Evolutionary conservation across 2,797 vertebrate genomes (phyloP), one percentile per base, ranked within the genome.

Genomic region (Acipenser oxyrinchus): DNA sequence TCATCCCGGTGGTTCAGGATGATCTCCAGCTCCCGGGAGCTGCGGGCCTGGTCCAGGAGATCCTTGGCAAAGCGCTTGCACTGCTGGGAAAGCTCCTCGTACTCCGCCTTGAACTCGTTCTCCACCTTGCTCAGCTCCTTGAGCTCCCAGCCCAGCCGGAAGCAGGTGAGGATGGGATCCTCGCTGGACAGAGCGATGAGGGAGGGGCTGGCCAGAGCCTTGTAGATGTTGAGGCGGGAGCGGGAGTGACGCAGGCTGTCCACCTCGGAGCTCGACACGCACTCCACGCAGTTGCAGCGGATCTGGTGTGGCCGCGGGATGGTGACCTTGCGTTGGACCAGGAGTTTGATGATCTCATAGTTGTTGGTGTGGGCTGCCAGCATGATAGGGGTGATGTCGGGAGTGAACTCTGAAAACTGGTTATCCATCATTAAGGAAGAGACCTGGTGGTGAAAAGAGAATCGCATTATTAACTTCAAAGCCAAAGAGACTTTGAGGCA

Each of bases 301-400:
- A 98, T 94, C 85, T 96, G 93, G 82, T 98, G 96, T 0, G 96
- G 96, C 48, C 95, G 89, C 15, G 96, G 96, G 59, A 98, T 93
- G 0, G 94, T 94, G 66, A 98, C 96, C 79, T 94, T 88, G 57
- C 93, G 88, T 79, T 96, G 94, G 62, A 99, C 94, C n/a, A 99
- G 91, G 64, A 97, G 88, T 74, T 99, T 99, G 84, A 99, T 99
- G 85, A 99, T 98, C 82, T 98, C 95, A 0, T 99, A 99, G 86
- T 99, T 99, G 89, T 99, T 99, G 82, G 96, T 97, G 83, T 99
- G 96, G 73, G 96, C 95, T 0, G 96, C 96, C 81, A 99, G 86
- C 94, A 99, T 99, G 78, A 99, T 99, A 23, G 96, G 96, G 49
- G 96, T 99, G 79, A 98, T 98, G 63, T 99, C 95, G 0, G 95